Base-by-base conservation (phyloP, 2,113 vertebrate species). In the Meles meles region DNA sequence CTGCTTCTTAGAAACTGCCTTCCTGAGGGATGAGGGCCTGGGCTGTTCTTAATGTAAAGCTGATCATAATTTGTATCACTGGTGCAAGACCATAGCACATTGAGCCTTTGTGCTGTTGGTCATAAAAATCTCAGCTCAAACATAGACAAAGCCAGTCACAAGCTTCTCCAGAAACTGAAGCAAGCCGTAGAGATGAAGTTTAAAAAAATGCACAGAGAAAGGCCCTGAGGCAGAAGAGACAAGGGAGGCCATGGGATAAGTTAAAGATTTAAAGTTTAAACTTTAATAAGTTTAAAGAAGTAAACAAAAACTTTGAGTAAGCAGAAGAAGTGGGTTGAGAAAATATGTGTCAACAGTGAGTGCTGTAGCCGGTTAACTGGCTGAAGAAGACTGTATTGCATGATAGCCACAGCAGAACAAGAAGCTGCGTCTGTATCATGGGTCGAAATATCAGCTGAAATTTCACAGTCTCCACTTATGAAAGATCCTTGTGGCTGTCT, bases 311-410 rank as follows among this genome's bases (percentile, higher is more conserved):
- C 69, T 76, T 31, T 27, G 47, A 69, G 69, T 6, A 44, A 37
- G 34, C 25, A 59, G 39, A 23, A 88, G 44, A 17, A 29, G 31
- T 23, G 27, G 39, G 52, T 3, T 67, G 59, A 80, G 74, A 21
- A 52, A 71, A 95, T 82, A 49, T 0, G 1, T 39, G 9, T 6
- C 1, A 21, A 57, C 61, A 72, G 25, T 2, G 4, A 25, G 27
- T 31, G 42, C n/a, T 0, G 0, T 7, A 39, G 52, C 5, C 3
- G 47, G 52, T 27, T 17, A 34, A 5, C 6, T 34, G 63, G 12
- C 4, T 11, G 86, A 4, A 44, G 72, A 42, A 61, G 82, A 21
- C 47, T 31, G 0, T 25, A 55, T 6, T 15, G 20, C 34, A 23
- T 52, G 57, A 77, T n/a, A 55, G 65, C 27, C 5, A 34, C 6